Evolutionary conservation across 2,797 vertebrate species (phyloP).

Genomic region (Gallirallus australis): DNA sequence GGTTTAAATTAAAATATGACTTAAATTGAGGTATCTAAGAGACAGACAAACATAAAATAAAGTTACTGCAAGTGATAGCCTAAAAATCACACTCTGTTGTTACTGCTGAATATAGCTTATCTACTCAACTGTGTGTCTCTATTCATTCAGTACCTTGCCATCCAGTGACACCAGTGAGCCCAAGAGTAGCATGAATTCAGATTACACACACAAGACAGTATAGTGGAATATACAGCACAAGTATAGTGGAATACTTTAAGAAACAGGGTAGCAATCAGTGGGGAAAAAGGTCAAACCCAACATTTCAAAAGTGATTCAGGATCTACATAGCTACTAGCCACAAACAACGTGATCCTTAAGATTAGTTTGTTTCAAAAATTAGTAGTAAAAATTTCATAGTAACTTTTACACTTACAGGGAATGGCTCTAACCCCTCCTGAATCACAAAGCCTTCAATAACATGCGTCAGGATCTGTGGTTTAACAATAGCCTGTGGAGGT

Average conservation of each 20-base stretch:
- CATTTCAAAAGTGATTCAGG: neutral
- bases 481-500: slow-evolving; percentile 87
- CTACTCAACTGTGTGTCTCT: neutral
- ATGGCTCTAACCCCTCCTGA: slow-evolving; percentile 95
- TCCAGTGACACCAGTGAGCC: neutral
- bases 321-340: neutral
- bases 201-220: neutral
- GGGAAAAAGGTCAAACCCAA: neutral
- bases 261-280: neutral
- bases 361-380: neutral
- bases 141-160: neutral
- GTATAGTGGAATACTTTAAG: neutral
- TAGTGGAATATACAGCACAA: too few species aligned
- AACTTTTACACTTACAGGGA: slow-evolving; percentile 87
- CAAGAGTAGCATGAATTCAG: neutral
- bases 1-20: neutral
- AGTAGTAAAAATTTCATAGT: neutral
- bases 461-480: slow-evolving; percentile 92
- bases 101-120: neutral
- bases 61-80: neutral
- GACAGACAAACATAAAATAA: neutral
- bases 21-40: neutral
- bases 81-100: neutral
- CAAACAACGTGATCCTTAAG: neutral
- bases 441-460: slow-evolving; percentile 98